Evolutionary conservation across 2,797 vertebrate species (phyloP), one percentile per base, ranked within the genome.

Genomic region (Kryptolebias ocellatus): DNA sequence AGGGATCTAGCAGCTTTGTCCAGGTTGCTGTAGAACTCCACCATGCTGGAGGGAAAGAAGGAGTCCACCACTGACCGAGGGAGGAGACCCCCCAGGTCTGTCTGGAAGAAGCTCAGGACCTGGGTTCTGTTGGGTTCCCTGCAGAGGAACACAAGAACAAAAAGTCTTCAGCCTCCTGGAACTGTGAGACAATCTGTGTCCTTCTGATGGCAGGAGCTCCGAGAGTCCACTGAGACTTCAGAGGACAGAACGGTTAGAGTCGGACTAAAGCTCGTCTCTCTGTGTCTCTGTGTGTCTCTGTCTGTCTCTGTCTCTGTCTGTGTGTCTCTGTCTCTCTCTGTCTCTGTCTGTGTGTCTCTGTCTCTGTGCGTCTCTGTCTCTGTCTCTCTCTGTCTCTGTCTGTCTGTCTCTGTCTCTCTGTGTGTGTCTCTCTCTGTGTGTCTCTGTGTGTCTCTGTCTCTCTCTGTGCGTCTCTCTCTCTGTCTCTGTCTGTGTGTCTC

Each of bases 21-120:
- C 64, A 99, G 89, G 90, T 96, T 98, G 83, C 76, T 89, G 71
- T 97, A 98, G 90, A 99, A 98, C 24, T 91, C 93, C 0, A 87
- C 74, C 95, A 98, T 98, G 88, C 92, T 99, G 65, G 93, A 92
- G 1, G 97, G 97, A 78, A 99, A 97, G 92, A 99, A 99, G 4
- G 97, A 95, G 76, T 98, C 96, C 7, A 99, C 96, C 46, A 98
- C 94, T 0, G 95, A 95, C 82, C 94, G 95, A 0, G 96, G 97
- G 46, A 99, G 95, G 66, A 93, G 90, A 49, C 98, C 97, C 0
- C 95, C 93, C 27, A 98, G 95, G 85, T 99, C 96, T 0, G 97
- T 98, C 92, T 99, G 98, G 90, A 99, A 98, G 92, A 99, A 98
- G 24, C 88, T 95, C 77, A 97, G 87, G 59, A 99, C 78, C 45